Conservation (phyloP, 2,113 vertebrate species). For the Nansenia antarctica region DNA sequence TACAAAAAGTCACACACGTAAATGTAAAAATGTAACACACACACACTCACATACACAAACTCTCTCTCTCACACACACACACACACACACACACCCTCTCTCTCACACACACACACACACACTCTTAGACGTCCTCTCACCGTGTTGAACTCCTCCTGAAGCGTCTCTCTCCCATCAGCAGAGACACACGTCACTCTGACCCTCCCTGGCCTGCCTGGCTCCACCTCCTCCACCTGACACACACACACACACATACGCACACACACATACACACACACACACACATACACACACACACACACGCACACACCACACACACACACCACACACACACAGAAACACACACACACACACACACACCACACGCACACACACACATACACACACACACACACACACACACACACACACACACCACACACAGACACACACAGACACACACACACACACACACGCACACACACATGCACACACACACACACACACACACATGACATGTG, state of each 20-base stretch:
- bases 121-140: constrained; percentile 75
- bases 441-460: too few species aligned
- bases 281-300: too few species aligned
- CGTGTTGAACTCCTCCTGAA: constrained; percentile 80
- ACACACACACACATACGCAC: background rate
- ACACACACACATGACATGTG: too few species aligned
- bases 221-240: constrained; percentile 73
- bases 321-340: too few species aligned
- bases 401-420: too few species aligned
- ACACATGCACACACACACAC: too few species aligned
- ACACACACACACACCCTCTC: background rate
- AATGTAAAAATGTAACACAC: background rate
- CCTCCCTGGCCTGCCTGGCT: constrained; percentile 73
- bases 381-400: too few species aligned
- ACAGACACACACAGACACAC: too few species aligned
- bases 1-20: background rate
- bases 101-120: background rate
- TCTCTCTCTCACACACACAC: background rate
- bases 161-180: constrained; percentile 27
- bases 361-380: too few species aligned
- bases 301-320: too few species aligned
- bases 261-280: background rate
- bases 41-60: background rate
- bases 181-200: constrained; percentile 69
- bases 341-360: too few species aligned